Evolutionary conservation across 2,888 invertebrate species (phyloP).

Genomic region (Mystacides longicornis): DNA sequence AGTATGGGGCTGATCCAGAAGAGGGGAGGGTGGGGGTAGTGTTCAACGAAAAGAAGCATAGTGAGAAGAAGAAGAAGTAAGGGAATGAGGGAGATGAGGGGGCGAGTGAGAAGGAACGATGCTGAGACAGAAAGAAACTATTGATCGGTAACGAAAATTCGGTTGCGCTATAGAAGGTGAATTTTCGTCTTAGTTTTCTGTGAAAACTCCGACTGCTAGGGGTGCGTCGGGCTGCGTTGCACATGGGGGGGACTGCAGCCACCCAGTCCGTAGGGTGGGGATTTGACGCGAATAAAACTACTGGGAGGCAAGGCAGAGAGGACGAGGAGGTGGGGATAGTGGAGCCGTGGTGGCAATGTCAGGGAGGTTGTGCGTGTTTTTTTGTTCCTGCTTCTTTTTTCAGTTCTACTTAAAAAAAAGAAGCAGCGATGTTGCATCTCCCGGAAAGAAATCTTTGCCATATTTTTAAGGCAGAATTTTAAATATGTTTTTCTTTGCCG

Average conservation of each 20-base stretch:
- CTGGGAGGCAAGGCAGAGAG: neutral
- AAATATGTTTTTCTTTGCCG: slow-evolving; percentile 1
- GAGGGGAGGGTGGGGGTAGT: slow-evolving; percentile 11
- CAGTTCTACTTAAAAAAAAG: neutral
- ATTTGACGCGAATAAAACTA: neutral
- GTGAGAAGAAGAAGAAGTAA: slow-evolving; percentile 6
- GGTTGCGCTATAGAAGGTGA: slow-evolving; percentile 22
- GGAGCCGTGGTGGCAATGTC: neutral
- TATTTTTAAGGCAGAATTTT: slow-evolving; percentile 3
- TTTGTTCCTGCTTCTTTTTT: slow-evolving; percentile 1
- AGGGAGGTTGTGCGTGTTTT: slow-evolving; percentile 8
- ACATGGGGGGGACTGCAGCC: slow-evolving; percentile 1
- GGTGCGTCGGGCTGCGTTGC: slow-evolving; percentile 8
- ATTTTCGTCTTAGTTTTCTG: slow-evolving; percentile 23
- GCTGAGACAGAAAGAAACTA: slow-evolving; percentile 23
- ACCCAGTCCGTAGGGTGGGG: neutral
- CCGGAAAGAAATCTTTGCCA: slow-evolving; percentile 6
- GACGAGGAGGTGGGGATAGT: neutral
- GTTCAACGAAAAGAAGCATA: slow-evolving; percentile 17
- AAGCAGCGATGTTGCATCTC: slow-evolving; percentile 4
- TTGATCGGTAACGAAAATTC: slow-evolving; percentile 27
- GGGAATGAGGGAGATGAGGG: slow-evolving; percentile 1
- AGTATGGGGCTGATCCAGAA: slow-evolving; percentile 5
- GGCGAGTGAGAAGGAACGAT: slow-evolving; percentile 10
- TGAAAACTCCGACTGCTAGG: slow-evolving; percentile 7